These are phyloP conservation scores for Tetramorium bicarinatum DNA, from an alignment of 2,888 invertebrate genomes.

Conservation along the genomic window DNA sequence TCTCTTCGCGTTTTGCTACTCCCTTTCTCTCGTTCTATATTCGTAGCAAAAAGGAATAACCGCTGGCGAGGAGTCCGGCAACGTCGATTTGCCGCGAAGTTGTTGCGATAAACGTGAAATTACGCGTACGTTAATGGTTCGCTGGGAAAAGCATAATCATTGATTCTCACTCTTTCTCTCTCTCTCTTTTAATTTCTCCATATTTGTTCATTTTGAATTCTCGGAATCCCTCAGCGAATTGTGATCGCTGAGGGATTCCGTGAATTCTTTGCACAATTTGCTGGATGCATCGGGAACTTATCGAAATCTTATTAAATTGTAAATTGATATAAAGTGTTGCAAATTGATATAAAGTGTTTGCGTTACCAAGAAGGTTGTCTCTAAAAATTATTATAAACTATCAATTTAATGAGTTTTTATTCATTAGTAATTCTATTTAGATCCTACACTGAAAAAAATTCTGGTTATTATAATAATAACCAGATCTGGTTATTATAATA, in stretches of 20 bases:
- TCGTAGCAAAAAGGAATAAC: constrained; percentile 70
- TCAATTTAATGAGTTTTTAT: not conserved
- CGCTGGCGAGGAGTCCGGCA: constrained; percentile 14
- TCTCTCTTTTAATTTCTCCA: not conserved
- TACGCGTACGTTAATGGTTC: constrained; percentile 1
- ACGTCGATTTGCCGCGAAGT: constrained; percentile 29
- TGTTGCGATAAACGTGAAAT: constrained; percentile 40
- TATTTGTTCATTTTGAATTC: not conserved
- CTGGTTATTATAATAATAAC: too few relatives aligned
- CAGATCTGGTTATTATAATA: too few relatives aligned
- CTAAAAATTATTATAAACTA: not conserved
- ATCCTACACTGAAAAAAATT: not conserved
- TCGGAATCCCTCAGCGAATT: not conserved
- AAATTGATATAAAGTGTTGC: too few relatives aligned
- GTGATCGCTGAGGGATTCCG: too few relatives aligned
- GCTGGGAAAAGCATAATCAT: constrained; percentile 23
- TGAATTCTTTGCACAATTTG: not conserved
- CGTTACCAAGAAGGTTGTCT: not conserved
- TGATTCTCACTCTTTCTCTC: constrained; percentile 14
- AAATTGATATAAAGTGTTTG: not conserved
- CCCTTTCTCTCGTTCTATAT: constrained; percentile 71
- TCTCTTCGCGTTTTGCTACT: constrained; percentile 59
- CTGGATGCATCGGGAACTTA: not conserved
- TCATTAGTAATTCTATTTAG: not conserved
- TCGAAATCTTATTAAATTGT: not conserved